Evolutionary conservation across 2,797 vertebrate species (phyloP), one percentile per base, ranked within the genome.

Genomic region (Notolepis coatsorum): DNA sequence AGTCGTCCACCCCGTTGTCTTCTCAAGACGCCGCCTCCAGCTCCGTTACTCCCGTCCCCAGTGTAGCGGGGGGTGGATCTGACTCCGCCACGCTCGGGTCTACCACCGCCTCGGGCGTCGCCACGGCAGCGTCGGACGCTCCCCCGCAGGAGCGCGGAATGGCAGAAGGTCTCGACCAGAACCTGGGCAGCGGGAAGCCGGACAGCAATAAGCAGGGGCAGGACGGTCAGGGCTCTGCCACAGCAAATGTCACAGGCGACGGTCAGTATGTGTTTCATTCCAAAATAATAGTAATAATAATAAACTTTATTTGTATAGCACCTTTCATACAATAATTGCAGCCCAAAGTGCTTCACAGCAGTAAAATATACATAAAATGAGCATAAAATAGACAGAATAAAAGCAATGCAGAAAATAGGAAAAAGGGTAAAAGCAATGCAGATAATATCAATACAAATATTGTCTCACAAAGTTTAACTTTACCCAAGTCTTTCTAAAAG

Each of bases 131-230:
- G 56, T 69, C 72, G 42, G 92, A 89, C 43, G 90, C 89, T 1
- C 81, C 92, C 10, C 82, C 25, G 6, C 64, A 60, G 61, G 49
- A 71, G 3, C 63, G 37, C 33, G 91, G 90, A 12, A 82, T 88
- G 42, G 82, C 65, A 2, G 94, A 94, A 37, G 88, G 89, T 7
- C 77, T 93, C 71, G 81, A 84, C 7, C 93, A 89, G 75, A 93
- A 89, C 70, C 27, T 93, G 31, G 92, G 56, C 1, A 71, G 80
- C 18, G 91, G 86, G n/a, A 93, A 93, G 57, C 80, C 85, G n/a
- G 94, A 96, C 30, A 77, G 85, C 78, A 92, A 80, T 76, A 96
- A 94, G 42, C 12, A 2, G 1, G 60, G 35, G 41, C 30, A 2
- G 0, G 33, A 15, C 1, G 24, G 37, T 51, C 66, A 49, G 33